Base-by-base conservation (phyloP, 2,888 invertebrate genomes). In the Tortrix viridana region DNA sequence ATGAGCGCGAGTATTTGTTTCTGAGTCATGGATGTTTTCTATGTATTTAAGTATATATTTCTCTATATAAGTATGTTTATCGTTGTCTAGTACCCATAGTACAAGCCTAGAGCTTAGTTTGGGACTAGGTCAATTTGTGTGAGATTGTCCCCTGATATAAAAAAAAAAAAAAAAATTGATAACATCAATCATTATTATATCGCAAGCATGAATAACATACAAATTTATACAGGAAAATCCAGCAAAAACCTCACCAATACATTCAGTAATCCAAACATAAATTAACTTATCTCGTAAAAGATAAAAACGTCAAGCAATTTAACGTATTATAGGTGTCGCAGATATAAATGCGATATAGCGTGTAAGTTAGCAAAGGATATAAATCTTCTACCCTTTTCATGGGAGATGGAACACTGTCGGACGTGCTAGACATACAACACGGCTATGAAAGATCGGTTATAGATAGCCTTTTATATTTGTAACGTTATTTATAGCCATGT, bases 361-460 rank as follows among this genome's bases (percentile, higher is more conserved):
- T 60, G 65, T 47, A 50, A 71, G 69, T 75, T 69, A 69, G 70
- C 71, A 71, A 74, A 71, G 72, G 76, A 70, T 71, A 75, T 77
- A 78, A 78, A 77, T 77, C 76, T 72, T 48, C 20, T 73, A 75
- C 77, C 77, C 77, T 76, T 78, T 75, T 76, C 76, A 74, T 74
- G 65, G 56, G 60, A 71, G 74, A 75, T 72, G 74, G 74, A 71
- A 72, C 70, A 65, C 65, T 68, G 46, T 55, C 54, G 37, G 37
- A 76, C 75, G 76, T 75, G 75, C 68, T 66, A 57, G 65, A 68
- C 68, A 68, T 70, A 67, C 65, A 69, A 67, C 41, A 54, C 26
- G 60, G n/a, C 50, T 63, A 65, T 63, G 58, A 60, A 57, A 57
- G 63, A 66, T 67, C 59, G 46, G 61, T 50, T 65, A 65, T 67